Evolutionary conservation across 2,113 vertebrate species (phyloP), one percentile per base, ranked within the genome.

Genomic region (Sisor rabdophorus): DNA sequence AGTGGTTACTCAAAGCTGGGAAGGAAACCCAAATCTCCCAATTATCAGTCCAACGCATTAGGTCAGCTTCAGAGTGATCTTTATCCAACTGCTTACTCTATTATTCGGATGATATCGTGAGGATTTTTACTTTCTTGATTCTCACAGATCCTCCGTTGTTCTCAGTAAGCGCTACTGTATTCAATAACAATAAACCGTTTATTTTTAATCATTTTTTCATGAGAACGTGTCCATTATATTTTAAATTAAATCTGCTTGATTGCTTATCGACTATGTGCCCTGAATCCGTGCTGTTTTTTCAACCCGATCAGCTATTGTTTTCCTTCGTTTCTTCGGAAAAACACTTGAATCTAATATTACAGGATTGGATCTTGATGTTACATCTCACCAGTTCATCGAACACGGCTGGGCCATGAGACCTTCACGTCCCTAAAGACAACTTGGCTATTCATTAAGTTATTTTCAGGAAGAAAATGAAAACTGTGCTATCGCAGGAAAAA

Each of bases 341-440:
- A 48, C 7, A 65, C 12, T 65, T 36, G n/a, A 48, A 67, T 22
- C n/a, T 24, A 67, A 67, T 48, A 26, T 48, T 26, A 17, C 64
- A 26, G 22, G 10, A 67, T 48, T 47, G 22, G 22, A 67, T 67
- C 64, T 48, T 67, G 40, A 67, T 67, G 40, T 26, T 48, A 48
- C 64, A 24, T 19, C 6, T 24, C 11, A 36, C 36, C 10, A 24
- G 40, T 47, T 36, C 16, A 47, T 65, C 22, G 36, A 47, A 65
- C 63, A 65, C 22, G 63, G n/a, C n/a, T 65, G 32, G 13, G 61
- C 40, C 7, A 65, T 65, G n/a, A 47, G 47, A 68, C 28, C 24
- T 67, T 26, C 44, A 48, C 17, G 22, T 32, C 64, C 48, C 44
- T 17, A 12, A 67, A 67, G 22, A 67, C 44, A 67, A 50, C 40